phyloP scores from a whole-genome alignment of 2,797 vertebrate genomes.

The Intellagama lesueurii region DNA sequence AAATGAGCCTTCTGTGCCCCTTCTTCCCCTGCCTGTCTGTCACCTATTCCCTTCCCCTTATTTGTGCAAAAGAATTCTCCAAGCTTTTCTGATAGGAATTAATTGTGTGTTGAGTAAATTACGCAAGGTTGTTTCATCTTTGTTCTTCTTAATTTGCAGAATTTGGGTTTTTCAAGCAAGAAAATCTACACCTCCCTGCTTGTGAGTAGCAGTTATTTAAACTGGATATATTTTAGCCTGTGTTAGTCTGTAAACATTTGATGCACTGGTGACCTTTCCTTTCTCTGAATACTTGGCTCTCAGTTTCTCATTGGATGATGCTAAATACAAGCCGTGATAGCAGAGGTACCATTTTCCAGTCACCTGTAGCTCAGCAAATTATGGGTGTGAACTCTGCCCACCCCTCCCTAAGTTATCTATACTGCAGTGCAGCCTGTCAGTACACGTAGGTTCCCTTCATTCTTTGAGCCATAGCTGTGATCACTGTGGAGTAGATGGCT shows the following conservation, averaged over 20 bases:
- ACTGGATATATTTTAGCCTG: not conserved
- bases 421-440: not conserved
- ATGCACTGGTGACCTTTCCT: not conserved
- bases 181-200: slow-evolving; percentile 44
- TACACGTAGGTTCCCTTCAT: not conserved
- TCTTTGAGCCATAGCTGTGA: not conserved
- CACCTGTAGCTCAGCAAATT: not conserved
- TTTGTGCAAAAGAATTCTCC: not conserved
- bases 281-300: not conserved
- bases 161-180: slow-evolving; percentile 51
- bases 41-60: too few relatives aligned
- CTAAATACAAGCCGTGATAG: not conserved
- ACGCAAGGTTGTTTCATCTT: not conserved
- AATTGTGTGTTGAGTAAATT: not conserved
- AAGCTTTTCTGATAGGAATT: not conserved
- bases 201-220: slow-evolving; percentile 39
- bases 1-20: not conserved
- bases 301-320: not conserved
- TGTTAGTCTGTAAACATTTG: not conserved
- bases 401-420: not conserved
- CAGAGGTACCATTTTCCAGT: not conserved
- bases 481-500: not conserved
- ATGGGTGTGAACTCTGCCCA: not conserved
- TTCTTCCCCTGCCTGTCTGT: not conserved
- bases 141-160: slow-evolving; percentile 36